These are phyloP conservation scores for Bombus terrestris DNA, from an alignment of 1,140 invertebrate genomes.

Conservation along the genomic window DNA sequence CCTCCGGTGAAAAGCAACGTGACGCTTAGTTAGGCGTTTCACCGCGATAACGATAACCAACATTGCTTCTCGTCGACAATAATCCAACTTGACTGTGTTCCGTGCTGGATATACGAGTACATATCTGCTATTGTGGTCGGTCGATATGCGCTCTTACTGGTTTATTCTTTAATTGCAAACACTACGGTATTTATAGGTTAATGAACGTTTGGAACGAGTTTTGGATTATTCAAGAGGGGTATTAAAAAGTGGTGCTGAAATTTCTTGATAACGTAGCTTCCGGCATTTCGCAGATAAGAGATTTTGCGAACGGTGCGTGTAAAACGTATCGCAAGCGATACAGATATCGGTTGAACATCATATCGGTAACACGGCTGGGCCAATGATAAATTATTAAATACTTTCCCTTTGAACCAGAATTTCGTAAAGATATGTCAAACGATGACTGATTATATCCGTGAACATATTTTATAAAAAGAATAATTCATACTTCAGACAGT, in stretches of 20 bases:
- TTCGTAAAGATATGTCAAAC: background rate
- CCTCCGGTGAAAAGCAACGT: slow-evolving; percentile 43
- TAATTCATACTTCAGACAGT: background rate
- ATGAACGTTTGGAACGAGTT: background rate
- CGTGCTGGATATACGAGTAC: background rate
- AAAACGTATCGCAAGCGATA: no score
- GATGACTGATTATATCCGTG: background rate
- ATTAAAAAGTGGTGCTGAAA: background rate
- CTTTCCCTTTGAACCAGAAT: background rate
- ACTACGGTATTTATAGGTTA: background rate
- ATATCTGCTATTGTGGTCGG: background rate
- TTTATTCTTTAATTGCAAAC: background rate
- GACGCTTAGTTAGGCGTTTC: slow-evolving; percentile 28
- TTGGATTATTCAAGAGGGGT: background rate
- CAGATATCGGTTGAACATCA: no score
- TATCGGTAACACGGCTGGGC: no score
- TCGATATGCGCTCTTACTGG: background rate
- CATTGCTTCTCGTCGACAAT: background rate
- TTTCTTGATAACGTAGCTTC: background rate
- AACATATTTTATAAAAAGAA: background rate
- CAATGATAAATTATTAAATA: no score
- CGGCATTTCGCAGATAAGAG: no score
- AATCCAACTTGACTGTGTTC: background rate
- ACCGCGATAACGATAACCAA: slow-evolving; percentile 46
- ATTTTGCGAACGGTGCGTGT: no score